Evolutionary conservation across 2,888 invertebrate species (phyloP), one percentile per base, ranked within the genome.

Genomic region (Xestobium rufovillosum): DNA sequence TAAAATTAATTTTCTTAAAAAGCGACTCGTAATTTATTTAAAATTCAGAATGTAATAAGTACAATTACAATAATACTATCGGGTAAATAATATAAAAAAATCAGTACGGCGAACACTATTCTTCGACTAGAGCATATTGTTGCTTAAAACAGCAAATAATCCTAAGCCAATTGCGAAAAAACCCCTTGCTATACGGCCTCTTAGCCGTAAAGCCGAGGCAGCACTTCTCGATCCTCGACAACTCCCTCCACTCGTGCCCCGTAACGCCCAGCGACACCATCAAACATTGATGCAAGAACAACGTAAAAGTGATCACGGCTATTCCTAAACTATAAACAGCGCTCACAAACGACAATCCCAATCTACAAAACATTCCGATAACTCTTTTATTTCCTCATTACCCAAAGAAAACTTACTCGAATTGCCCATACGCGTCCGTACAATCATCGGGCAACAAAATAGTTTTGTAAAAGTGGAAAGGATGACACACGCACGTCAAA

Each of bases 401-500:
- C 14, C 6, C 11, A 34, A 25, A 11, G 9, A 19, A 34, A 41
- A 73, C 80, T 72, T 68, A 85, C 85, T 78, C 72, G 52, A 79
- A 78, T 52, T 86, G 79, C 60, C 76, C 77, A 61, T 88, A 91
- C 1, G 86, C 84, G 64, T 85, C 84, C 44, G 79, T 78, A 64
- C 91, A 91, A 60, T 89, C 83, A 56, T 84, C 81, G 2, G 90
- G 90, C 49, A 90, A 59, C 19, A 89, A 70, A 47, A 91, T 69
- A 33, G 73, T 69, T 32, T 75, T 77, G 52, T 76, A 72, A 26
- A 81, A 65, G 52, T 75, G 71, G 53, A 78, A 78, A 0, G 89
- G 88, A 63, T 87, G 86, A 56, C 91, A 89, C 1, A 91, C 76
- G n/a, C 88, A 83, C 1, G 89, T 90, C 48, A 91, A 66, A 2